Evolutionary conservation across 2,113 vertebrate species (phyloP), one percentile per base, ranked within the genome.

Genomic region (Plecotus auritus): DNA sequence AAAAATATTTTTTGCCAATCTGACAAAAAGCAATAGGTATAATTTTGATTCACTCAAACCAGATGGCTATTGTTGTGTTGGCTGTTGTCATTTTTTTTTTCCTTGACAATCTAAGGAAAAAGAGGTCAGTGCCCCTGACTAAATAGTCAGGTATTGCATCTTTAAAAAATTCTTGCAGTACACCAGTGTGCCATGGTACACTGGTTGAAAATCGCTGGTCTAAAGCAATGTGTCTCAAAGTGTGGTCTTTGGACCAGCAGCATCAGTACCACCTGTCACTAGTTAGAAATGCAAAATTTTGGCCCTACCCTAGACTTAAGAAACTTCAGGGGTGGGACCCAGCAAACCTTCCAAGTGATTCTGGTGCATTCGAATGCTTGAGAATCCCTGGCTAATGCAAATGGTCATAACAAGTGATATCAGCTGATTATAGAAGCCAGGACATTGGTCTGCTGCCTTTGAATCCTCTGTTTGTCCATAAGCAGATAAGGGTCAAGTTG

Each of bases 221-320:
- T 51, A 67, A 37, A 73, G 76, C 23, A 47, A 12, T 10, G 26
- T 40, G 23, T 64, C 45, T 91, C 20, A n/a, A 72, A 23, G 45
- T 80, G 32, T 45, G 82, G 32, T n/a, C 45, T 37, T 59, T 64
- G 35, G 35, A 54, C 72, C 9, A 51, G 56, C 12, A 78, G 26
- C 51, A 35, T 8, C 30, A 76, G 66, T 59, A 61, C 14, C 85
- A 45, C 20, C n/a, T 30, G 67, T 42, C 72, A 17, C 32, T 86
- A 84, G 66, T 61, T 42, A 89, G 32, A 80, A 78, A 77, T 32
- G 7, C 67, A 80, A 81, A 77, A 37, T 28, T 59, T 10, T 69
- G 40, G 8, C 42, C 26, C 47, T 28, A 35, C 11, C 40, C 9
- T 3, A 61, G 26, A 28, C 1, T 6, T 9, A 72, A 74, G 69